Evolutionary conservation across 2,113 vertebrate species (phyloP).

Genomic region (Cryptomyrus ogoouensis): DNA sequence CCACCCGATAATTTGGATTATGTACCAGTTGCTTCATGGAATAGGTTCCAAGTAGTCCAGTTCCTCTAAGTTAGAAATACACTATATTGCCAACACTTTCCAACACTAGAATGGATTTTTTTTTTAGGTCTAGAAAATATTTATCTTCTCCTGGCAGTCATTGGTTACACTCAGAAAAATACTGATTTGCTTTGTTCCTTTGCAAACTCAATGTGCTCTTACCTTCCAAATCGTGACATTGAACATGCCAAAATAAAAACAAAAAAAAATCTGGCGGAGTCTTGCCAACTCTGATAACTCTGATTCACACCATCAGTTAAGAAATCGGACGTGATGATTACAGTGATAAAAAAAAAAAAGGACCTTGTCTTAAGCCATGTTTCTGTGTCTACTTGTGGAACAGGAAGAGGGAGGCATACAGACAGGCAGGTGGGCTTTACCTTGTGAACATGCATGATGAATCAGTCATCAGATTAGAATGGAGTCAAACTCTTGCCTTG

Average conservation of each 20-base stretch:
- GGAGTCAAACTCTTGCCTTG: neutral
- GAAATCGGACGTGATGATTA: neutral
- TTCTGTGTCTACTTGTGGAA: neutral
- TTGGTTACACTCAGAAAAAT: neutral
- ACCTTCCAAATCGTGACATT: neutral
- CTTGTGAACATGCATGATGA: neutral
- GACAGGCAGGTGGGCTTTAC: neutral
- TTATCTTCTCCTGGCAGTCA: neutral
- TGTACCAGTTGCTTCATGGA: neutral
- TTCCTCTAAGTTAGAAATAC: neutral
- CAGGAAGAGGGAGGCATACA: neutral
- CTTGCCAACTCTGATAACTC: neutral
- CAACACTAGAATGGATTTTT: neutral
- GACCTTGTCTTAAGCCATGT: neutral
- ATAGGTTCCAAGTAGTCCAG: neutral
- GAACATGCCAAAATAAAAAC: neutral
- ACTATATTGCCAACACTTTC: neutral
- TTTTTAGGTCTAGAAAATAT: neutral
- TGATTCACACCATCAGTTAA: neutral
- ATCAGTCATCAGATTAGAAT: neutral
- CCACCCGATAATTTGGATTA: neutral
- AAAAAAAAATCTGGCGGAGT: neutral
- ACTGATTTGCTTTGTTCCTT: neutral
- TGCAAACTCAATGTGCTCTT: neutral
- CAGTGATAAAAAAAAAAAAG: neutral